Base-by-base conservation (phyloP, 2,888 invertebrate species). In the Microplitis deprimator region DNA sequence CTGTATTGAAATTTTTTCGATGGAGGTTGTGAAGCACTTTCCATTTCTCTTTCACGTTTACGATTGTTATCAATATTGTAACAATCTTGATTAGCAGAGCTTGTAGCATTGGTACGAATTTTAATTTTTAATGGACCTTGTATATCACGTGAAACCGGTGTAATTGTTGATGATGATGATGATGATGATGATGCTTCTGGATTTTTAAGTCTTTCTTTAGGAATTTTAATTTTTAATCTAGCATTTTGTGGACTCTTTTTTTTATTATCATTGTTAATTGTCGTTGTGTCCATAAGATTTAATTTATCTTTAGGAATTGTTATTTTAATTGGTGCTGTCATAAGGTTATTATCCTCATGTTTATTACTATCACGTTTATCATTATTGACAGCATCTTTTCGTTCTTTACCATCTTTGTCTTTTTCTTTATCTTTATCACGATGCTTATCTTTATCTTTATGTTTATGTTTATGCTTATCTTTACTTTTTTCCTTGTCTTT, bases 141-240 rank as follows among this genome's bases (percentile, higher is more conserved):
- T 6, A 84, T 69, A 89, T 92, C 81, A 89, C 91, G 67, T 39
- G 75, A 13, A n/a, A 74, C 65, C 16, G 62, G 73, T 39, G 41
- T 59, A 50, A 68, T 68, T 38, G 68, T 68, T 20, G 29, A 29
- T 29, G 29, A 29, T 29, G 29, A 29, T 2, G 29, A 29, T 29
- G 29, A 29, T 29, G 20, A 20, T 20, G 29, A 29, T 29, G 77
- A 67, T n/a, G 73, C n/a, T 13, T 73, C 76, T 39, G 38, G 78
- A 16, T 81, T 85, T 82, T 94, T 93, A 64, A 95, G 89, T 72
- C 94, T 91, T 81, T 95, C 95, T 86, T 95, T 95, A 0, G 95
- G 94, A 73, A 96, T 96, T 89, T 96, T 96, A 70, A 96, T 95
- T 89, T 96, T 96, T 68, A 96, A 87, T 0, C 94, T 94, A 1